Percentiles rank a stretch among this genome's conserved stretches.
phyloP scores from a whole-genome alignment of 1,140 invertebrate genomes.

The Pararge aegeria region DNA sequence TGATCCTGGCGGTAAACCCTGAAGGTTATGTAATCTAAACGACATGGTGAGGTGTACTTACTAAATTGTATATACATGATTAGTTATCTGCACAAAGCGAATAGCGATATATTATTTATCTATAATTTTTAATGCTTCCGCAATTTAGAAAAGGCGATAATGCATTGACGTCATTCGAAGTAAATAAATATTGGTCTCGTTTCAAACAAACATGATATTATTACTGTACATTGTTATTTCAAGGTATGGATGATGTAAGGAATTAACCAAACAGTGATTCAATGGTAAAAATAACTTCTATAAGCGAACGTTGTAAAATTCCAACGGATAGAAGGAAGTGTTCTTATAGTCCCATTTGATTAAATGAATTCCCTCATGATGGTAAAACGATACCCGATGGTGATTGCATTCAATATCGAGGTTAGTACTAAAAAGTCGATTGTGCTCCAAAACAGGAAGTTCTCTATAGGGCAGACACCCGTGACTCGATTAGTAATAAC shows the following conservation, averaged over 20 bases:
- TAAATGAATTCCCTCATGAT: slow-evolving; percentile 8
- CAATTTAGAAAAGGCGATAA: neutral
- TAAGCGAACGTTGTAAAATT: neutral
- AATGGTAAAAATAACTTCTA: neutral
- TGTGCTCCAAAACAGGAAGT: slow-evolving; percentile 63
- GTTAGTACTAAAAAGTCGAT: slow-evolving; percentile 47
- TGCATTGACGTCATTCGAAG: neutral
- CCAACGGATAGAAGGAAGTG: neutral
- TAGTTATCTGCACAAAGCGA: neutral
- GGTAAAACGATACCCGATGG: slow-evolving; percentile 5
- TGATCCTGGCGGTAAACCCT: neutral
- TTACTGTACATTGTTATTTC: slow-evolving; percentile 1
- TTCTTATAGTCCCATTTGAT: neutral
- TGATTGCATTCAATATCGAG: slow-evolving; percentile 42
- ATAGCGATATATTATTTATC: neutral
- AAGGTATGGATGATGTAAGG: slow-evolving; percentile 2
- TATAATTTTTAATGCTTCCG: neutral
- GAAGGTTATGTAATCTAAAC: neutral
- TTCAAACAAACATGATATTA: neutral
- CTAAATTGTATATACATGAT: no score
- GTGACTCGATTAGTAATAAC: slow-evolving; percentile 54
- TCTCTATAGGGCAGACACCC: slow-evolving; percentile 45
- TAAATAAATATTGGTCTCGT: neutral
- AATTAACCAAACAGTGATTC: neutral
- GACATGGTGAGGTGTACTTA: no score